Percentiles rank a stretch among this genome's conserved stretches.
These are phyloP conservation scores for Malacoctenus gilli DNA, from an alignment of 2,797 vertebrate species.

Conservation along the genomic window DNA sequence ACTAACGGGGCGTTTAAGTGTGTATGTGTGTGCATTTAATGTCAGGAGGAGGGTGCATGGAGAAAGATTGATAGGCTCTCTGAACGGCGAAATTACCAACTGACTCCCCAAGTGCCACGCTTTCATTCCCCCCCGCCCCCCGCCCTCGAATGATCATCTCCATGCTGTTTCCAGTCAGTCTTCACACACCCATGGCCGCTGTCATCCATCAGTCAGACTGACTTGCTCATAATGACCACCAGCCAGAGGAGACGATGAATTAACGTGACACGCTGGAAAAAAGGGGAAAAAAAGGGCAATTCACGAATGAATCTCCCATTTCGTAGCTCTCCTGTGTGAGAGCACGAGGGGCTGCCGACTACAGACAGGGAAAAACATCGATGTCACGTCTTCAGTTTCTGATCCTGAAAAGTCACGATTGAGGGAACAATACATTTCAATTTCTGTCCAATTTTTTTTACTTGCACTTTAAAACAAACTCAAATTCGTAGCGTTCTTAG, in stretches of 20 bases:
- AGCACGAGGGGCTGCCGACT: too few species aligned
- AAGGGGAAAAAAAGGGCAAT: constrained; percentile 2
- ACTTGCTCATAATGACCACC: constrained; percentile 4
- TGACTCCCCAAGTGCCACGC: constrained; percentile 6
- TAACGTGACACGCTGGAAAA: constrained; percentile 14
- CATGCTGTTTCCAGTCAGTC: background rate
- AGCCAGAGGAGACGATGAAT: constrained; percentile 2
- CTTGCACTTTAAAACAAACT: too few species aligned
- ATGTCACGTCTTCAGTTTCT: too few species aligned
- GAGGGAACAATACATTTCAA: too few species aligned
- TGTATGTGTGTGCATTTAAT: background rate
- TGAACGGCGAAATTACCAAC: constrained; percentile 21
- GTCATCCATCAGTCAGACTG: constrained; percentile 20
- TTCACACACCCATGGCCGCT: constrained; percentile 8
- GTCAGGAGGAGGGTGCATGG: too few species aligned
- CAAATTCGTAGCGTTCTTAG: too few species aligned
- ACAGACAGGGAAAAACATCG: too few species aligned
- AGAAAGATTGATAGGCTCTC: constrained; percentile 26
- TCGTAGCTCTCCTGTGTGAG: too few species aligned
- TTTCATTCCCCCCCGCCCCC: constrained; percentile 13
- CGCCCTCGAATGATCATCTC: constrained; percentile 3
- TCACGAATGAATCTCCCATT: too few species aligned
- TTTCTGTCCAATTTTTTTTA: too few species aligned
- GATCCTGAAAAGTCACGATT: too few species aligned
- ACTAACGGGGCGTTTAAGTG: background rate